These are phyloP conservation scores for Marronus borbonicus DNA, from an alignment of 2,888 invertebrate genomes.

Conservation along the genomic window DNA sequence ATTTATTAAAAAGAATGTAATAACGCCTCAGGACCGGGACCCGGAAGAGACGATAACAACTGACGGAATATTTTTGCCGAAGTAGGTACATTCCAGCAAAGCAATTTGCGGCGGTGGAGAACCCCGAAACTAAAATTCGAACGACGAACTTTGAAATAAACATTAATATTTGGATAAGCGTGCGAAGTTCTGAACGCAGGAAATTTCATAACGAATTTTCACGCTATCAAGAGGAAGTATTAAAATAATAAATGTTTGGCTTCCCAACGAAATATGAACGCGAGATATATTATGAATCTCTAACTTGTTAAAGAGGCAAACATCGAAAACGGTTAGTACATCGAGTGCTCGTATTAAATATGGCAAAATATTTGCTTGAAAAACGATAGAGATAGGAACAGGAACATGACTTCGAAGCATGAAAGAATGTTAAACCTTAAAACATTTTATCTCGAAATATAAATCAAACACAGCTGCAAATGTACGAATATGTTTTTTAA, in stretches of 20 bases:
- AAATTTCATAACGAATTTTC: slow-evolving; percentile 5
- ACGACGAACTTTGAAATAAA: slow-evolving; percentile 29
- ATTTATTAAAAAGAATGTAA: slow-evolving; percentile 47
- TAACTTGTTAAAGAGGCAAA: slow-evolving; percentile 2
- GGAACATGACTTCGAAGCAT: too few species aligned
- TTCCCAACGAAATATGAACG: neutral
- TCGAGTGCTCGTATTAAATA: neutral
- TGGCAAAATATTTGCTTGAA: too few species aligned
- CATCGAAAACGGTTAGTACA: too few species aligned
- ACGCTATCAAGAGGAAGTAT: slow-evolving; percentile 4
- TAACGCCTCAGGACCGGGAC: slow-evolving; percentile 24
- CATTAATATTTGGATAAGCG: slow-evolving; percentile 12
- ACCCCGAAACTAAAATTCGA: slow-evolving; percentile 11
- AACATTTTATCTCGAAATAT: too few species aligned
- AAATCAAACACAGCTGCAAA: too few species aligned
- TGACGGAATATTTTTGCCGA: slow-evolving; percentile 19
- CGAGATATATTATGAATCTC: slow-evolving; percentile 1
- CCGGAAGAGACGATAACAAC: slow-evolving; percentile 34
- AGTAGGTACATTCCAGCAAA: slow-evolving; percentile 8
- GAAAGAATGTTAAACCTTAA: too few species aligned
- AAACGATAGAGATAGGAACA: too few species aligned
- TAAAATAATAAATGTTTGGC: slow-evolving; percentile 21
- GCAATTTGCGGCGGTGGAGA: slow-evolving; percentile 8
- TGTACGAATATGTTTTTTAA: too few species aligned
- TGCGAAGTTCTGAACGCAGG: neutral